A percentile compares a stretch with the other conserved stretches of the same genome.
phyloP scores from a whole-genome alignment of 53 echinoderm and acorn worm genomes.

The Henricia sp. region DNA sequence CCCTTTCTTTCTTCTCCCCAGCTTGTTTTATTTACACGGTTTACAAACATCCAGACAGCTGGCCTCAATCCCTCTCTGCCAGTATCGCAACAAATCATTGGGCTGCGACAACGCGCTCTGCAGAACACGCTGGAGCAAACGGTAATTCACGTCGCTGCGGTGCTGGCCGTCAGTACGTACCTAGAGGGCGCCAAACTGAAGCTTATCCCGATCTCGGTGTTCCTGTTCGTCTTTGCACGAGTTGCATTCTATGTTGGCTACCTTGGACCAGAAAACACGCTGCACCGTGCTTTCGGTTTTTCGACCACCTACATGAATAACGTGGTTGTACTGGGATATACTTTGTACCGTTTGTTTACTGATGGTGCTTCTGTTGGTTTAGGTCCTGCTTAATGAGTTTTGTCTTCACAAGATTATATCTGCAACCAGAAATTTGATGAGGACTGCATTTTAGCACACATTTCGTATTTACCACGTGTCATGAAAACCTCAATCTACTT shows the following conservation, averaged over 20 bases:
- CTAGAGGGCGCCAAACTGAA: slow-evolving; percentile 29
- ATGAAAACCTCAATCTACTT: too few species aligned
- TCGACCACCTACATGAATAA: not conserved
- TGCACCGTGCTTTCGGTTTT: slow-evolving; percentile 24
- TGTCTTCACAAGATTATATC: too few species aligned
- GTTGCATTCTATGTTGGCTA: slow-evolving; percentile 25
- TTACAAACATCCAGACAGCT: slow-evolving; percentile 16
- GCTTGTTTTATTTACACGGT: slow-evolving; percentile 5
- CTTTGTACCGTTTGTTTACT: slow-evolving; percentile 19
- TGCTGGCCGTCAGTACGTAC: slow-evolving; percentile 40
- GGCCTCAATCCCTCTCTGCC: slow-evolving; percentile 15
- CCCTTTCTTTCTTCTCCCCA: not conserved
- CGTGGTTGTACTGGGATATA: not conserved
- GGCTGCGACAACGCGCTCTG: not conserved
- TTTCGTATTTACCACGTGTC: too few species aligned
- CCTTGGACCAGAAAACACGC: not conserved
- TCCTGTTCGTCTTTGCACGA: slow-evolving; percentile 18
- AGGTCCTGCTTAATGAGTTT: too few species aligned
- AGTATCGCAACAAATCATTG: not conserved
- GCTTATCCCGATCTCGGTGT: slow-evolving; percentile 15
- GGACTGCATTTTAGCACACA: too few species aligned
- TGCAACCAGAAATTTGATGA: too few species aligned
- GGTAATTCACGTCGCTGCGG: not conserved
- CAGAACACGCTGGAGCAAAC: slow-evolving; percentile 47
- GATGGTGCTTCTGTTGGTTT: too few species aligned